Percentiles rank a stretch among this genome's conserved stretches.
Conservation (phyloP, 2,888 invertebrate genomes). For the Pogonocherus hispidulus region DNA sequence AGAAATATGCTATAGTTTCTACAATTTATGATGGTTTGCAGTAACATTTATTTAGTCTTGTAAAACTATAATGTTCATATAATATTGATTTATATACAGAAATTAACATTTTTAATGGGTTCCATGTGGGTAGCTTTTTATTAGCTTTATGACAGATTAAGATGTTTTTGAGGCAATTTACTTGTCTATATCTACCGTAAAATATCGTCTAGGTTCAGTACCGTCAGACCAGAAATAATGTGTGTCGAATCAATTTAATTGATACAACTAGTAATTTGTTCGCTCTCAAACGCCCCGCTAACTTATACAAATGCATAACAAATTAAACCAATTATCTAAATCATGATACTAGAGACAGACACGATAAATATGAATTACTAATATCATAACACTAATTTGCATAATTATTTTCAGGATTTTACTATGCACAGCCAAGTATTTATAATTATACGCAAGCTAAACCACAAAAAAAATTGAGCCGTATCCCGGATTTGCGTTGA, state of each 20-base stretch:
- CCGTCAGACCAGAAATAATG: not conserved
- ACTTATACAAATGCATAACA: not conserved
- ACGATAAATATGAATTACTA: slow-evolving; percentile 16
- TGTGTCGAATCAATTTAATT: not conserved
- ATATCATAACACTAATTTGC: slow-evolving; percentile 7
- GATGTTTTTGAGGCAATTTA: not conserved
- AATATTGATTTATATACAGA: not conserved
- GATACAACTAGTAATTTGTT: not conserved
- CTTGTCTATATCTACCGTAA: too few relatives aligned
- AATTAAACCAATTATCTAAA: slow-evolving; percentile 1
- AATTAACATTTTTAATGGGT: not conserved
- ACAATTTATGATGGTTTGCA: too few relatives aligned
- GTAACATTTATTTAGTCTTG: too few relatives aligned
- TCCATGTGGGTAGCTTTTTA: not conserved
- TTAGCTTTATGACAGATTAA: not conserved
- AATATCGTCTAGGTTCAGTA: too few relatives aligned
- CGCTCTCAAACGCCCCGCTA: not conserved
- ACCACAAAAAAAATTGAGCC: slow-evolving; percentile 22
- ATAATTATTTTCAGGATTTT: slow-evolving; percentile 12
- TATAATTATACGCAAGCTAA: slow-evolving; percentile 5
- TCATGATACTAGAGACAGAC: not conserved
- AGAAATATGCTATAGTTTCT: too few relatives aligned
- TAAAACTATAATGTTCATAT: too few relatives aligned
- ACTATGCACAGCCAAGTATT: not conserved
- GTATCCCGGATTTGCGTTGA: slow-evolving; percentile 24